Evolutionary conservation across 2,888 invertebrate genomes (phyloP).

Genomic region (Sphinx pinastri): DNA sequence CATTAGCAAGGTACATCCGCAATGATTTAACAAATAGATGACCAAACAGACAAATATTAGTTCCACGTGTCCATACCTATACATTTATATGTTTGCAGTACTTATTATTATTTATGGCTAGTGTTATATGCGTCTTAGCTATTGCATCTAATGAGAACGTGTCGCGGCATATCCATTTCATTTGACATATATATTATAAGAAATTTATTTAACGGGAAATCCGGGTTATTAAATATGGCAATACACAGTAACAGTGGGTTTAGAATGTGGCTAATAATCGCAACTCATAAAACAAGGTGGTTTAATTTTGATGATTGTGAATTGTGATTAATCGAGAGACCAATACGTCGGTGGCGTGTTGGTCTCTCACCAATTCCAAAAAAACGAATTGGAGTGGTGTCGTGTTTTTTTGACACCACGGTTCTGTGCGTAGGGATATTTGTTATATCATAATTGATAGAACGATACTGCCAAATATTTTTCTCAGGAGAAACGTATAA

Average conservation of each 20-base stretch:
- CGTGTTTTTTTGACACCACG: no score
- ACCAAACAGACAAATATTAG: conserved; percentile 35
- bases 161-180: neutral
- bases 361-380: no score
- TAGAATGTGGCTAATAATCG: no score
- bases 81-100: conserved; percentile 31
- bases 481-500: neutral
- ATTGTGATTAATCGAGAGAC: no score
- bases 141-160: neutral
- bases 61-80: conserved; percentile 38
- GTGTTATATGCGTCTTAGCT: neutral
- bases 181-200: neutral
- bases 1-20: conserved; percentile 37
- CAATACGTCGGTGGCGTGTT: no score
- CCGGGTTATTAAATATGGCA: neutral
- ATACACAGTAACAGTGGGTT: no score
- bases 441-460: no score
- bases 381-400: no score
- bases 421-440: no score
- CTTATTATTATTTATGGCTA: conserved; percentile 10
- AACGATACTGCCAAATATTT: neutral
- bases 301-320: no score
- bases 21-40: conserved; percentile 26
- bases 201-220: neutral
- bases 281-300: no score